phyloP scores from a whole-genome alignment of 1,140 invertebrate genomes.

The Heterodera schachtii region DNA sequence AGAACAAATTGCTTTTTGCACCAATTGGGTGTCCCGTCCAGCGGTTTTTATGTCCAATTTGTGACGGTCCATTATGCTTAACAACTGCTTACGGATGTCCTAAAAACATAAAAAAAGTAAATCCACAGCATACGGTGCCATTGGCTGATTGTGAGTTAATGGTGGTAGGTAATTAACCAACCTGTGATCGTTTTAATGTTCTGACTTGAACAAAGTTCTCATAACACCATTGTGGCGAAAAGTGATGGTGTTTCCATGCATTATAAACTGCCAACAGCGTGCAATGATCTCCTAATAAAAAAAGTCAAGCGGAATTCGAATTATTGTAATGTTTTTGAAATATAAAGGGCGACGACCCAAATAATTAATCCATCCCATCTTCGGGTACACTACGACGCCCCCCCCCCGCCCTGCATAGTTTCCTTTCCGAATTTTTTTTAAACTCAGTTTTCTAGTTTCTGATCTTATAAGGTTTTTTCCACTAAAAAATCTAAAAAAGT shows the following conservation, averaged over 20 bases:
- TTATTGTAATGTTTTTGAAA: no score
- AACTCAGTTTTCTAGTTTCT: no score
- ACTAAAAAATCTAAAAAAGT: no score
- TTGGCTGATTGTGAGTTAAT: conserved; percentile 2
- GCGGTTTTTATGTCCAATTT: conserved; percentile 96
- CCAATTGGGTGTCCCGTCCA: conserved; percentile 87
- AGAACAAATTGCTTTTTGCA: conserved; percentile 97
- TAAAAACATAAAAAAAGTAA: conserved; percentile 66
- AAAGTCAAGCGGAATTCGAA: not conserved
- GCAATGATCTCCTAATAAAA: conserved; percentile 79
- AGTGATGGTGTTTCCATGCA: conserved; percentile 99
- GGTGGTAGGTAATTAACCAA: no score
- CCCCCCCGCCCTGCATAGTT: no score
- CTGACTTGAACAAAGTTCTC: conserved; percentile 99
- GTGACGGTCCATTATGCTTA: conserved; percentile 75
- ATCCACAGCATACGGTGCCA: not conserved
- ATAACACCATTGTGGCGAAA: conserved; percentile 98
- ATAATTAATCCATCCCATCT: no score
- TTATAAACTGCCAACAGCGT: conserved; percentile 97
- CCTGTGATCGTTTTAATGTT: conserved; percentile 86
- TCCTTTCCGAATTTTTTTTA: no score
- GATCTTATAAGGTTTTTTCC: no score
- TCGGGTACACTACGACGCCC: no score
- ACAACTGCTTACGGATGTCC: conserved; percentile 94
- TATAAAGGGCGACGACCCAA: no score